These are phyloP conservation scores for Noctua comes DNA, from an alignment of 2,888 invertebrate species.

Conservation along the genomic window DNA sequence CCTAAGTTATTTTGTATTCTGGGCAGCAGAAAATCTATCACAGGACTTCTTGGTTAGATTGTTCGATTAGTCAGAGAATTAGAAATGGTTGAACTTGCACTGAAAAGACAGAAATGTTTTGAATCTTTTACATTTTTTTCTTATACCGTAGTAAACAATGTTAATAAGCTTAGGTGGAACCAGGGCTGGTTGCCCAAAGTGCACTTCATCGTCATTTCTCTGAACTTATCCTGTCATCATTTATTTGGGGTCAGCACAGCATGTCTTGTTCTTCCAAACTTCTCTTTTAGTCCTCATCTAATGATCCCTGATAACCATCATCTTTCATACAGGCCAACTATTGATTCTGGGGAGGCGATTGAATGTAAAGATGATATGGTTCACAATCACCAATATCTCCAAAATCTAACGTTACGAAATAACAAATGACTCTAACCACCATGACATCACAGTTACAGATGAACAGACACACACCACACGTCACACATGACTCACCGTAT, in stretches of 20 bases:
- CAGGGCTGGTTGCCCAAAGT: background rate
- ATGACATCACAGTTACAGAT: constrained; percentile 63
- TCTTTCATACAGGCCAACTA: background rate
- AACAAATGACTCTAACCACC: constrained; percentile 28
- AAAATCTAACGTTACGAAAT: constrained; percentile 38
- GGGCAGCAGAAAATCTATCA: background rate
- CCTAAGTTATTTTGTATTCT: background rate
- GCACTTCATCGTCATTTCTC: background rate
- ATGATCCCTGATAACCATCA: background rate
- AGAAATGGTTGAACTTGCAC: background rate
- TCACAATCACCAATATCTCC: background rate
- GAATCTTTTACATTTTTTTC: background rate
- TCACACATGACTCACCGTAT: constrained; percentile 80
- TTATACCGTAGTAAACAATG: background rate
- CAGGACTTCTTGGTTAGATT: background rate
- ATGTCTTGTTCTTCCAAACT: background rate
- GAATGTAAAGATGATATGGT: background rate
- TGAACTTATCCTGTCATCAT: background rate
- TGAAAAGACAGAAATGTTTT: background rate
- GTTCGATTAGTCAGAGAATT: background rate
- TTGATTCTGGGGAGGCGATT: background rate
- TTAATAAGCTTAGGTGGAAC: background rate
- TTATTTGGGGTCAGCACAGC: background rate
- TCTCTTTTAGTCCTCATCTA: background rate
- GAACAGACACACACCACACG: constrained; percentile 54